Evolutionary conservation across 2,888 invertebrate genomes (phyloP).

Genomic region (Pheosia gnoma): DNA sequence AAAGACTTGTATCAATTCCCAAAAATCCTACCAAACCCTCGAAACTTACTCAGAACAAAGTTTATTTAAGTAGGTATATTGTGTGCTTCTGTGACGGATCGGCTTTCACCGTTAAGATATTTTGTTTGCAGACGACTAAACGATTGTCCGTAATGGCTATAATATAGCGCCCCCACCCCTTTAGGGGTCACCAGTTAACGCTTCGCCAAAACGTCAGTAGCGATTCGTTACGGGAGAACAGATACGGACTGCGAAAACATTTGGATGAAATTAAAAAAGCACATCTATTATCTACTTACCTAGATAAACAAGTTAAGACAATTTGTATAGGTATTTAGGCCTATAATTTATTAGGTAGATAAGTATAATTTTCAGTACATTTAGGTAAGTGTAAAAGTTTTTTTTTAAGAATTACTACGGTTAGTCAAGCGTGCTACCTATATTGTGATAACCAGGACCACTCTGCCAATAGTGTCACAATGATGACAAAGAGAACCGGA

Average conservation of each 20-base stretch:
- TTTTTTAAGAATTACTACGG: too few species aligned
- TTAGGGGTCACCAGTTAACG: conserved; percentile 68
- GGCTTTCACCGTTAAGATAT: conserved; percentile 60
- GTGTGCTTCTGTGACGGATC: conserved; percentile 54
- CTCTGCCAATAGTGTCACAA: too few species aligned
- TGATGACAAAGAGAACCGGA: too few species aligned
- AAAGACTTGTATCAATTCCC: neutral
- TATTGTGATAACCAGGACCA: too few species aligned
- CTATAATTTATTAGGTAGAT: too few species aligned
- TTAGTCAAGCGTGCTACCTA: too few species aligned
- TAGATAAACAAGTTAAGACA: too few species aligned
- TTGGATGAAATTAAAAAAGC: neutral
- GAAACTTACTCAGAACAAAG: conserved; percentile 1
- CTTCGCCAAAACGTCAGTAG: conserved; percentile 66
- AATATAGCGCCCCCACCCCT: conserved; percentile 60
- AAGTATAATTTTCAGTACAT: too few species aligned
- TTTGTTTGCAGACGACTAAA: conserved; percentile 65
- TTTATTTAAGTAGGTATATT: neutral
- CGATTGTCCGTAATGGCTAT: conserved; percentile 68
- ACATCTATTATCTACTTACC: neutral
- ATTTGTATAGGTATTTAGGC: too few species aligned
- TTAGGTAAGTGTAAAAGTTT: too few species aligned
- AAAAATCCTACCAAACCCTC: neutral
- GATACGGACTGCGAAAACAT: conserved; percentile 40
- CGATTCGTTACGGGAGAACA: conserved; percentile 64